Evolutionary conservation across 2,888 invertebrate genomes (phyloP).

Genomic region (Meta bourneti): DNA sequence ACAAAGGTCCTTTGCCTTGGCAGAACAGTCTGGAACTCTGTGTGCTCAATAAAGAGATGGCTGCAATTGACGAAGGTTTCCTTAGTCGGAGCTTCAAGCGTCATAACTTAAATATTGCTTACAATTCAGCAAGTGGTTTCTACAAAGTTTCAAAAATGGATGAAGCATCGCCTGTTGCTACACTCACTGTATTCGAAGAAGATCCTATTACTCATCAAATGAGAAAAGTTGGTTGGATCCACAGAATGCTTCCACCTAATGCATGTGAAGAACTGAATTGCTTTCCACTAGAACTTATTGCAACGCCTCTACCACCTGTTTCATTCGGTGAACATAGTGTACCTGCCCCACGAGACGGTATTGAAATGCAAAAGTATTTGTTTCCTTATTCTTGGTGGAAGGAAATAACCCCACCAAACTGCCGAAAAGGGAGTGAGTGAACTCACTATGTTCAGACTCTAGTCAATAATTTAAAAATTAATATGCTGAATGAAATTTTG

Average conservation of each 20-base stretch:
- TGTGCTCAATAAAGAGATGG: conserved; percentile 82
- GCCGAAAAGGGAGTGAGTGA: conserved; percentile 78
- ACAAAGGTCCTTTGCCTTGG: conserved; percentile 83
- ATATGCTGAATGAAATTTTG: too few species aligned
- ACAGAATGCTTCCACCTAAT: conserved; percentile 83
- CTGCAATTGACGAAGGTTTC: conserved; percentile 81
- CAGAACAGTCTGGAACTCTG: conserved; percentile 83
- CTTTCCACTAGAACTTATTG: conserved; percentile 83
- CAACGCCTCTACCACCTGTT: conserved; percentile 82
- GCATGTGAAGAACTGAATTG: conserved; percentile 83
- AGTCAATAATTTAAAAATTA: too few species aligned
- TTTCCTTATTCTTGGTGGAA: conserved; percentile 85
- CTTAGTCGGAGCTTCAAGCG: conserved; percentile 82
- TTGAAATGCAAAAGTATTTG: conserved; percentile 84
- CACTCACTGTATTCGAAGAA: conserved; percentile 83
- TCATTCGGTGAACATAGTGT: conserved; percentile 79
- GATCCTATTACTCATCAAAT: conserved; percentile 81
- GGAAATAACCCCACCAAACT: conserved; percentile 95
- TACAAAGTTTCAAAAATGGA: conserved; percentile 80
- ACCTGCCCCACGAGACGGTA: conserved; percentile 83
- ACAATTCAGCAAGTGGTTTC: conserved; percentile 83
- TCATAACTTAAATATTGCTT: conserved; percentile 82
- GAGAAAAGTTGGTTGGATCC: conserved; percentile 83
- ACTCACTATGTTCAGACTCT: background rate
- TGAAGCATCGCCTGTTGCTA: conserved; percentile 80